Percentiles rank a stretch among this genome's conserved stretches.
Evolutionary conservation across 2,888 invertebrate genomes (phyloP).

Genomic region (Caenorhabditis plicata): DNA sequence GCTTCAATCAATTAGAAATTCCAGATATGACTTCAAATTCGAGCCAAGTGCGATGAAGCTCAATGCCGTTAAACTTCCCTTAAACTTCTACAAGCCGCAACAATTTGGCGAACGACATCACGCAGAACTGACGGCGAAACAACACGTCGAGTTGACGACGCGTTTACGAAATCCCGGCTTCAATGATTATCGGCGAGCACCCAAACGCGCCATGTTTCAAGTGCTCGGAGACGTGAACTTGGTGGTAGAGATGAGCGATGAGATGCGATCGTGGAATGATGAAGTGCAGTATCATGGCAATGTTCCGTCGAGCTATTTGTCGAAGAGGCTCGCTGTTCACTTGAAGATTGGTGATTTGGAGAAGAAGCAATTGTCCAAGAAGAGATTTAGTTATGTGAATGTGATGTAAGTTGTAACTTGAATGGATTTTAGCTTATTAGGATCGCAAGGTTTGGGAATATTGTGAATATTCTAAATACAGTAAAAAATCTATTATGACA

Average conservation of each 20-base stretch:
- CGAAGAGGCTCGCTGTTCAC: constrained; percentile 8
- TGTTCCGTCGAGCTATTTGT: constrained; percentile 2
- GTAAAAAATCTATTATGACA: too few relatives aligned
- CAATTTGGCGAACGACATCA: constrained; percentile 1
- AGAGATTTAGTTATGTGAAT: constrained; percentile 16
- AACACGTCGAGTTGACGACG: constrained; percentile 11
- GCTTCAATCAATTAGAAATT: not conserved
- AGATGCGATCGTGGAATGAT: constrained; percentile 11
- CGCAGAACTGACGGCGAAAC: constrained; percentile 19
- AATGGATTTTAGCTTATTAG: too few relatives aligned
- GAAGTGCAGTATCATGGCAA: constrained; percentile 18
- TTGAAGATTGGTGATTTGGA: constrained; percentile 1
- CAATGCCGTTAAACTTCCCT: constrained; percentile 1
- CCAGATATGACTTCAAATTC: constrained; percentile 30
- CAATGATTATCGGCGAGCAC: too few relatives aligned
- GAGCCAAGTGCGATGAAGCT: constrained; percentile 13
- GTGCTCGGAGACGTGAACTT: constrained; percentile 1
- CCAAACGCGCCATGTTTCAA: constrained; percentile 1
- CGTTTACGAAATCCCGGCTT: constrained; percentile 13
- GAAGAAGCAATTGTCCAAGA: constrained; percentile 3
- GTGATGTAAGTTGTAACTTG: constrained; percentile 16
- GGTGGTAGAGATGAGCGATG: constrained; percentile 6
- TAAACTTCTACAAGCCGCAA: constrained; percentile 14
- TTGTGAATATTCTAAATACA: not conserved
- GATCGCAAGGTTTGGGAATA: not conserved